phyloP scores from a whole-genome alignment of 2,113 vertebrate genomes.

The Heloderma charlesbogerti region DNA sequence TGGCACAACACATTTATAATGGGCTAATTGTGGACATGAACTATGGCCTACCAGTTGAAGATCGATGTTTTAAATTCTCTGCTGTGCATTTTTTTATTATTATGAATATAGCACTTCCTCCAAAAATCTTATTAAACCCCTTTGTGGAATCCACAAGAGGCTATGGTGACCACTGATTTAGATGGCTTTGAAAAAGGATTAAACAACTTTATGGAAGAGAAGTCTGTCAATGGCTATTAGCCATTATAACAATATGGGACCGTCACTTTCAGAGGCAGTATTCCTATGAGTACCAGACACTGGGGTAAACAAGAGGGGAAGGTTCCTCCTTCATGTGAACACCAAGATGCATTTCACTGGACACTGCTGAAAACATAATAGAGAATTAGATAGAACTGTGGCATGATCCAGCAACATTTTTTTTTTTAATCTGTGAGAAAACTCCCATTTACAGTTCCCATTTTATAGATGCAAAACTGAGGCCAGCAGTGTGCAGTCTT shows the following conservation, averaged over 20 bases:
- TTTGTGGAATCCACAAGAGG: background rate
- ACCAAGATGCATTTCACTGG: background rate
- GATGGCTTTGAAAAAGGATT: background rate
- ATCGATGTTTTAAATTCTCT: too few species aligned
- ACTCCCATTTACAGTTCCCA: background rate
- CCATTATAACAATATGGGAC: background rate
- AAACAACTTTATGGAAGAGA: background rate
- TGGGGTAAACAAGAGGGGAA: too few species aligned
- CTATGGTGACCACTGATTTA: background rate
- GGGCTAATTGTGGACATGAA: too few species aligned
- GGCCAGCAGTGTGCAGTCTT: background rate
- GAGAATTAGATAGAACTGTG: background rate
- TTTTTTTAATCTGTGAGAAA: background rate
- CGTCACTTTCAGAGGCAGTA: too few species aligned
- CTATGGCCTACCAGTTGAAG: too few species aligned
- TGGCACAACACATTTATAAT: too few species aligned
- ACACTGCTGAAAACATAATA: background rate
- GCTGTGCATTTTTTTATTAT: background rate
- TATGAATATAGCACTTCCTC: background rate
- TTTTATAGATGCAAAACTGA: background rate
- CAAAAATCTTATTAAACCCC: background rate
- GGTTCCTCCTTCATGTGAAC: too few species aligned
- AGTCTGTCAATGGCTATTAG: background rate
- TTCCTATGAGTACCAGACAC: background rate
- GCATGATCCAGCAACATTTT: background rate